Percentiles rank a stretch among this genome's conserved stretches.
These are phyloP conservation scores for Cataglyphis altisquamis DNA, from an alignment of 2,888 invertebrate genomes.

Conservation along the genomic window DNA sequence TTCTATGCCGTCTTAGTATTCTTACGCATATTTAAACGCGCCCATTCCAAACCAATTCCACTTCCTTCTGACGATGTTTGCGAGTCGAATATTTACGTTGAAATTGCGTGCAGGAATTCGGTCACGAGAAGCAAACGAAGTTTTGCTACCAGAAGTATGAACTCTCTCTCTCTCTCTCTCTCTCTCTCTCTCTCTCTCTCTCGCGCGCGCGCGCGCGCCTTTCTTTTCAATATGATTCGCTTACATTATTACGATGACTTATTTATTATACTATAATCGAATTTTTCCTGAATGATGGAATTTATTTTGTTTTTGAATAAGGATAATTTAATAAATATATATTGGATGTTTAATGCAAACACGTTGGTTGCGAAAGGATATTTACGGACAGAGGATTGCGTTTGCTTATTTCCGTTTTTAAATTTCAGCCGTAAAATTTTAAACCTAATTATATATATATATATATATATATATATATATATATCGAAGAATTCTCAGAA, in stretches of 20 bases:
- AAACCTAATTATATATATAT: background rate
- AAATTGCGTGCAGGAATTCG: slow-evolving; percentile 19
- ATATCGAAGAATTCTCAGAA: background rate
- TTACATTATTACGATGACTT: slow-evolving; percentile 7
- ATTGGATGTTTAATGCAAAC: background rate
- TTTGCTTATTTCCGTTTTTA: slow-evolving; percentile 21
- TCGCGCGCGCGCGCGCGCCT: background rate
- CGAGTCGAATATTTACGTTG: slow-evolving; percentile 21
- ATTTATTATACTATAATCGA: background rate
- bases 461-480: background rate
- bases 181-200: background rate
- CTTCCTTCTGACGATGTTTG: background rate
- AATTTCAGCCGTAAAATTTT: background rate
- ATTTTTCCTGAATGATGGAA: background rate
- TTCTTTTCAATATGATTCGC: background rate
- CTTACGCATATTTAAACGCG: background rate
- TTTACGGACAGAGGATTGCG: slow-evolving; percentile 1
- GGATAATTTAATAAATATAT: background rate
- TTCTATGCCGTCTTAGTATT: background rate
- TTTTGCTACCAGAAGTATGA: background rate
- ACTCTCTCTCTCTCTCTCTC: background rate
- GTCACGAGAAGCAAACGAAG: background rate
- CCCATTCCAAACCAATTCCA: background rate
- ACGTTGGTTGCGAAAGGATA: background rate
- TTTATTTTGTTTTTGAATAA: background rate